Evolutionary conservation across 2,113 vertebrate species (phyloP), one percentile per base, ranked within the genome.

Genomic region (Chlorodrepanis virens): DNA sequence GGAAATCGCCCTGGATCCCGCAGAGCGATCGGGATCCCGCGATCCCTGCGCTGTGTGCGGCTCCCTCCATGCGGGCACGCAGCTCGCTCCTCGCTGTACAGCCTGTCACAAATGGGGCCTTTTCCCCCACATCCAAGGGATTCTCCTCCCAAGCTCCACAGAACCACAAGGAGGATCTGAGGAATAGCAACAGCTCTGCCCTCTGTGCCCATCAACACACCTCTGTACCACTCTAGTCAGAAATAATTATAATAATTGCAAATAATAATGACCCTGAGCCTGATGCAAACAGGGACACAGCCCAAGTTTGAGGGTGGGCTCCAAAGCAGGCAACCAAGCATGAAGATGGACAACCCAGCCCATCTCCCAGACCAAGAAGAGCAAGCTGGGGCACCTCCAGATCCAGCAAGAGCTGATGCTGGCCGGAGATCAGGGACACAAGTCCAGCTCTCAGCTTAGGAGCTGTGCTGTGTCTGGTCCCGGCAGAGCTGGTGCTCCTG

Each of bases 11-110:
- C n/a, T 1, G 10, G 39, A 18, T 33, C 44, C 57, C 2, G 1
- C 15, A 33, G 60, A 52, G n/a, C 0, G 0, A 22, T 29, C 0
- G 1, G 47, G 12, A 54, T 39, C 61, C 16, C 79, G 5, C 29
- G 5, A 1, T 25, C 68, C 29, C 47, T 29, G 39, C 50, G 54
- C 60, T 5, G 33, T 0, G 60, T 11, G 57, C 0, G 0, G 33
- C n/a, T 87, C 53, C 47, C 63, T 64, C 70, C 2, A 1, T 1
- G 25, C 13, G 0, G 35, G 10, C 44, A 59, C 6, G 5, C 86
- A 20, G 54, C 56, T 52, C 16, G 1, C 49, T 59, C 79, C 17
- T 22, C 42, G 39, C 17, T 0, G 0, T 4, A 0, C 0, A 0
- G n/a, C 42, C 4, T 2, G 3, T 9, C 12, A 13, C 44, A 21